Evolutionary conservation across 2,888 invertebrate genomes (phyloP), one percentile per base, ranked within the genome.

Genomic region (Shargacucullia verbasci): DNA sequence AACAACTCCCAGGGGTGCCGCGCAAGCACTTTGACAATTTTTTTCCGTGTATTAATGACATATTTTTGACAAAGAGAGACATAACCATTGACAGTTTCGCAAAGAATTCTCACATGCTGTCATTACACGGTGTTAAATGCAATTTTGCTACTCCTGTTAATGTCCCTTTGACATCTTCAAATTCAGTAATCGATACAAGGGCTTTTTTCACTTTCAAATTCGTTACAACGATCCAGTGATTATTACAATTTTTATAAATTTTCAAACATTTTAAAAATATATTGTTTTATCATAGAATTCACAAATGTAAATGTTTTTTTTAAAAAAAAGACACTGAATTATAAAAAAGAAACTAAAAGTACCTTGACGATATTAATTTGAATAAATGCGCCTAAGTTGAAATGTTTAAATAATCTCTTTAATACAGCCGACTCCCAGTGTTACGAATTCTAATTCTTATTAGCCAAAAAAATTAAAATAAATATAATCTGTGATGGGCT

Each of bases 51-150:
- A 88, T 90, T 91, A 92, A 91, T 91, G 92, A 90, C 90, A 90
- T 80, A 87, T 89, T 88, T 87, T 85, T 84, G 84, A 91, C 91
- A 92, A 89, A 89, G 87, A 84, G 77, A 87, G 89, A 91, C 90
- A 91, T 86, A 84, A 89, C 90, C 90, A 90, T 91, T 91, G 91
- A 91, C 79, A 86, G 68, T 81, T 79, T 72, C 45, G 70, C 72
- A 78, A 71, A 75, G 71, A 79, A 80, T 89, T 91, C 91, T 91
- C 90, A 87, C 88, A 87, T 86, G 82, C 83, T 86, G 87, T 90
- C 86, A 89, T 93, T 92, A 92, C 91, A 93, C 89, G 93, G 88
- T 87, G 78, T 77, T 85, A 83, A 89, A 87, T 86, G 83, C 78
- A 83, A 87, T 83, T 85, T 80, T 68, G 82, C 76, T 73, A 75